These are phyloP conservation scores for Pocota personata DNA, from an alignment of 2,888 invertebrate species.

Conservation along the genomic window DNA sequence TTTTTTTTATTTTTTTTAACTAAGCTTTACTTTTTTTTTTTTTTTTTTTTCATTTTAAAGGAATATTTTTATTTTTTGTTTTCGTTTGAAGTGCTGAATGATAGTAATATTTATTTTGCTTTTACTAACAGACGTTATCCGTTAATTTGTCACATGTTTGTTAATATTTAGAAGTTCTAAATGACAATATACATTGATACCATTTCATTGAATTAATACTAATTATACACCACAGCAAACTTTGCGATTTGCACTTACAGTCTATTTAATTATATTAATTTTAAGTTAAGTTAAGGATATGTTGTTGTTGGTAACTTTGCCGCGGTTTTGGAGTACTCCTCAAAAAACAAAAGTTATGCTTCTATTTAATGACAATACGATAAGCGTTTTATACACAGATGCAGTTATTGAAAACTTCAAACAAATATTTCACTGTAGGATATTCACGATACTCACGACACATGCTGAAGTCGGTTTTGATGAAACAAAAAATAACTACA, in stretches of 20 bases:
- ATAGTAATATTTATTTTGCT: slow-evolving; percentile 37
- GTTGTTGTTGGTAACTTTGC: not conserved
- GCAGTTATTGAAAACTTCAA: too few species aligned
- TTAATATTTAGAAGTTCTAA: slow-evolving; percentile 16
- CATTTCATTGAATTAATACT: not conserved
- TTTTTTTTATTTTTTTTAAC: not conserved
- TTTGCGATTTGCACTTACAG: slow-evolving; percentile 36
- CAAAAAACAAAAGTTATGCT: not conserved
- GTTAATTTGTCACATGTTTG: slow-evolving; percentile 4
- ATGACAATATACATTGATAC: not conserved
- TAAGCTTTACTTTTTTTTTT: slow-evolving; percentile 5
- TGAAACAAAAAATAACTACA: too few species aligned
- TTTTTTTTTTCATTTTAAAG: not conserved
- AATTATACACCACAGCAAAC: slow-evolving; percentile 34
- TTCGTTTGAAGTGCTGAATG: slow-evolving; percentile 33
- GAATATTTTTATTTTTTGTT: not conserved
- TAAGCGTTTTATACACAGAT: too few species aligned
- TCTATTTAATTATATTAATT: not conserved
- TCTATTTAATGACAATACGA: too few species aligned
- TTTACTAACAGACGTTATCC: slow-evolving; percentile 44
- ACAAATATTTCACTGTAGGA: too few species aligned
- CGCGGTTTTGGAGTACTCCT: too few species aligned
- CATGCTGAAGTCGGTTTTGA: too few species aligned
- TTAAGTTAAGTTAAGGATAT: not conserved
- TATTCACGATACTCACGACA: too few species aligned